Evolutionary conservation across 2,113 vertebrate genomes (phyloP), one percentile per base, ranked within the genome.

Genomic region (Girardinichthys multiradiatus): DNA sequence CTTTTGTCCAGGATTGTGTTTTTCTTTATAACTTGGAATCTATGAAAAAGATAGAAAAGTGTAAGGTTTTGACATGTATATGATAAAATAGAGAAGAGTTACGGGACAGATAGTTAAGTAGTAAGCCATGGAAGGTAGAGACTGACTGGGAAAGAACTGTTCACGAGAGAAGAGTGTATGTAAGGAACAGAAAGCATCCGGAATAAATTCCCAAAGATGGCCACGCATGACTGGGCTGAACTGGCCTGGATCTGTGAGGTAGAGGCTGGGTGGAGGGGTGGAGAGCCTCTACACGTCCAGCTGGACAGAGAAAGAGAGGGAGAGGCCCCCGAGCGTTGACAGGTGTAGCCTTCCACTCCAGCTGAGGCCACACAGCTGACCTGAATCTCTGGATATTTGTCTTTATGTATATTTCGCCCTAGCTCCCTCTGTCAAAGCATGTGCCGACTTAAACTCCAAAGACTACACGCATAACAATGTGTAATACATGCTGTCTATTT

Each of bases 281-380:
- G 82, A 87, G 82, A 84, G 84, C 83, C 79, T 89, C 68, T 79
- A 68, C 86, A 86, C 48, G 83, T 84, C 85, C 89, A 86, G 77
- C 86, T 89, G 89, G 89, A 90, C 83, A 70, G 77, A 87, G 72
- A 88, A 81, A 78, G 81, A 80, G 82, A 30, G 72, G 76, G 82
- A 80, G 84, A 81, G 86, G 90, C 88, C 89, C 89, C 87, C 75
- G 54, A 86, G 87, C 64, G 63, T 82, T 92, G 92, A 93, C 92
- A 94, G 92, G 91, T 94, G 91, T 93, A 88, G 91, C 86, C 86
- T 85, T 89, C 88, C 83, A 86, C 87, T 91, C 90, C 93, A 94
- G 93, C 93, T 94, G 92, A 92, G 92, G 87, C 91, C 90, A 87
- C 72, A 70, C 81, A 92, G 89, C 88, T 94, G 92, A 93, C 89